Base-by-base conservation (phyloP, 2,797 vertebrate genomes). In the Peromyscus attwateri region DNA sequence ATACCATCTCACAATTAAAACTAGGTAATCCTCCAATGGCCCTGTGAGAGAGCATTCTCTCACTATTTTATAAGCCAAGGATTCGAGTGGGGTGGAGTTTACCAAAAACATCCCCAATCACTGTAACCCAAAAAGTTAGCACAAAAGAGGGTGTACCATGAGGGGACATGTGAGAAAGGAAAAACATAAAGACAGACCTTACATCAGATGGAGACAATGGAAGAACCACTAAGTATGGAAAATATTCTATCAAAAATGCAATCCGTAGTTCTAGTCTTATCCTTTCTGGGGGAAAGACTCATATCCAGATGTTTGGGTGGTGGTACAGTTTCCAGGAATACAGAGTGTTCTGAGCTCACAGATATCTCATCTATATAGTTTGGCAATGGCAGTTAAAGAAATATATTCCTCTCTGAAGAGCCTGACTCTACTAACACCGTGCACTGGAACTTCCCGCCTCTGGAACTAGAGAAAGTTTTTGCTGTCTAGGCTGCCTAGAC, bases 321-420 rank as follows among this genome's bases (percentile, higher is more conserved):
- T 29, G 55, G 16, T 55, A 4, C 82, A 29, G 21, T 81, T 95
- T 96, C 27, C 66, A 96, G 66, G 85, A 88, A 75, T 46, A 85
- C 29, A 76, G 4, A 64, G 23, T 71, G 12, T 31, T 60, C 80
- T 85, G 2, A 43, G 37, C 8, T 49, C 76, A 71, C 2, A 43
- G 29, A 55, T 6, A 84, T 29, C 85, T 76, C 27, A 89, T 75
- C 13, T 21, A n/a, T 14, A 9, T 23, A 7, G 19, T 62, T 64
- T 73, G n/a, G 66, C 76, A 95, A 34, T 57, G 16, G 4, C 73
- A 87, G 16, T 71, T 37, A 85, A 85, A 95, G 46, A 57, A 87
- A 89, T 70, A 71, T 3, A 21, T 70, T 43, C 6, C 19, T 13
- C 29, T 83, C 57, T n/a, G 82, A 75, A 92, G 66, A 91, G 80